Percentiles rank a stretch among this genome's conserved stretches.
phyloP scores from a whole-genome alignment of 2,113 vertebrate genomes.

The Tapirus terrestris region DNA sequence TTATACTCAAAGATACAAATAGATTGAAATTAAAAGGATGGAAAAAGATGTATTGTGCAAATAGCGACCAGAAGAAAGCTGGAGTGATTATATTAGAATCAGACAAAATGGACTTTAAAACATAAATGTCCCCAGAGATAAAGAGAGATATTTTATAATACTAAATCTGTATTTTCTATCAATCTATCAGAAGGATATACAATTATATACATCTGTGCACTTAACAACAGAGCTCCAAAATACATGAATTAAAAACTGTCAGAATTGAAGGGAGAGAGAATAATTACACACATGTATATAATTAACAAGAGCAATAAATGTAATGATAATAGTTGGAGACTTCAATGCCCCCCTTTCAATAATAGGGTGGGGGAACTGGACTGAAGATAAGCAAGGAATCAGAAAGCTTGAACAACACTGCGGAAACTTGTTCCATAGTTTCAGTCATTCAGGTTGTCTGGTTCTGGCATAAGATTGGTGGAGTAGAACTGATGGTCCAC shows the following conservation, averaged over 20 bases:
- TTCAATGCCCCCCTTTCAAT: background rate
- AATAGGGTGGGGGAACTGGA: background rate
- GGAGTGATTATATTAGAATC: background rate
- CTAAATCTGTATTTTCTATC: background rate
- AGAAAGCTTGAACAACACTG: background rate
- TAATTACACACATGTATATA: background rate
- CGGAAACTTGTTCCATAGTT: background rate
- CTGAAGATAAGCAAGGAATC: background rate
- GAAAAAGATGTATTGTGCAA: background rate
- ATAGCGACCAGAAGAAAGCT: background rate
- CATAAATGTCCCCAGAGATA: background rate
- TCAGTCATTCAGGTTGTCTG: background rate
- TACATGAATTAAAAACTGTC: background rate
- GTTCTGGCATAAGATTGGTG: background rate
- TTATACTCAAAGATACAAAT: background rate
- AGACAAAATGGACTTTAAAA: background rate
- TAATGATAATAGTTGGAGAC: background rate
- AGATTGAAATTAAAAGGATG: background rate
- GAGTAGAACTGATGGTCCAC: background rate
- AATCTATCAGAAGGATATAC: background rate
- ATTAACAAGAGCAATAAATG: background rate
- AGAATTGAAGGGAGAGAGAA: background rate
- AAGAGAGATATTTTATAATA: background rate
- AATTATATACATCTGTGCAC: background rate
- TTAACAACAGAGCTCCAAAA: background rate